Evolutionary conservation across 2,888 invertebrate genomes (phyloP).

Genomic region (Tetropium fuscum): DNA sequence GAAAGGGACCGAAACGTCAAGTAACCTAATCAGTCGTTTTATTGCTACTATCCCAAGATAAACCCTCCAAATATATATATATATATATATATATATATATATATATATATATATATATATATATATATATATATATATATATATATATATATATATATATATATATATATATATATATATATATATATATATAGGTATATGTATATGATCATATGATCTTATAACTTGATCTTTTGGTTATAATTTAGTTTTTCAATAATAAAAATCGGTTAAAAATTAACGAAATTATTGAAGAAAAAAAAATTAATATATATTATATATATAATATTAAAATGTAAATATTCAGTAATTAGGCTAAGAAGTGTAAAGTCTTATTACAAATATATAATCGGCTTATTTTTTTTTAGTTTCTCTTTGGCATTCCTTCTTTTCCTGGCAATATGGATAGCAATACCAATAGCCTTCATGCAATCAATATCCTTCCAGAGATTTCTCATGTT

Average conservation of each 20-base stretch:
- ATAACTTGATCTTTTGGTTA: no score
- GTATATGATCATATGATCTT: no score
- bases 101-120: neutral
- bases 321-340: no score
- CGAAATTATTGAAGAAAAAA: no score
- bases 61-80: neutral
- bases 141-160: neutral
- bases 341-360: no score
- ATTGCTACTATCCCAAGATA: neutral
- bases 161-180: neutral
- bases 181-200: neutral
- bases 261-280: no score
- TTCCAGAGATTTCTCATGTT: conserved; percentile 79
- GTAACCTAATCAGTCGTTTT: no score
- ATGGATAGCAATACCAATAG: conserved; percentile 76
- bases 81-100: neutral
- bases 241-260: no score
- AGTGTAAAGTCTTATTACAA: no score
- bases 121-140: neutral
- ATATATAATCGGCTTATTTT: no score
- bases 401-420: conserved; percentile 43
- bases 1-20: neutral
- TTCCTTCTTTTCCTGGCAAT: conserved; percentile 69
- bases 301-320: no score
- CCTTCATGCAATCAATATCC: conserved; percentile 77